These are phyloP conservation scores for Papilio polytes DNA, from an alignment of 1,140 invertebrate species.

Conservation along the genomic window DNA sequence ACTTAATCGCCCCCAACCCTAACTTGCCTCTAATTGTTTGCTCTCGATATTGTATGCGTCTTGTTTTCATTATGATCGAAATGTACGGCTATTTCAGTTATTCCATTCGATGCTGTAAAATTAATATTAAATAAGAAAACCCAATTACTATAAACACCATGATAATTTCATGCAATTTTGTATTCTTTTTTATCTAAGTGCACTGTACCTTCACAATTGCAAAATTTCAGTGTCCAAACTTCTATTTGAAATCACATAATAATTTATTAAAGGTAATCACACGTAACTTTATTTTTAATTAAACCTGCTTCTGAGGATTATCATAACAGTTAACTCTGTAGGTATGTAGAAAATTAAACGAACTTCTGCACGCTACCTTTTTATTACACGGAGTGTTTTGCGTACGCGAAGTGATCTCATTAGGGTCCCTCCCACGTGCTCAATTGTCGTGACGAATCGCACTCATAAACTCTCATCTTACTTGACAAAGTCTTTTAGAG, in stretches of 20 bases:
- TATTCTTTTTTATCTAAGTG: no score
- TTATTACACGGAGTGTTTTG: slow-evolving; percentile 61
- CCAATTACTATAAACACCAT: not conserved
- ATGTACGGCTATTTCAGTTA: not conserved
- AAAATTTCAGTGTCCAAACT: not conserved
- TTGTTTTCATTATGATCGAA: slow-evolving; percentile 40
- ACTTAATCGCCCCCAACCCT: slow-evolving; percentile 76
- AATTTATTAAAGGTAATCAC: not conserved
- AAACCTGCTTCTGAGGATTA: not conserved
- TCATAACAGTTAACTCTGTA: slow-evolving; percentile 22
- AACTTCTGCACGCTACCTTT: slow-evolving; percentile 57
- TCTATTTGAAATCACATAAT: not conserved
- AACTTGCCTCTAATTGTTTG: slow-evolving; percentile 82
- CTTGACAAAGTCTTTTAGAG: slow-evolving; percentile 56
- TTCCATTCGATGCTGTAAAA: not conserved
- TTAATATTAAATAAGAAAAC: not conserved
- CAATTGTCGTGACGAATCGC: slow-evolving; percentile 79
- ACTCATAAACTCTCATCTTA: slow-evolving; percentile 75
- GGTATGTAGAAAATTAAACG: slow-evolving; percentile 58
- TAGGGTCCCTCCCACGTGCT: slow-evolving; percentile 66
- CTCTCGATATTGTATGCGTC: slow-evolving; percentile 78
- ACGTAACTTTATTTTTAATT: not conserved
- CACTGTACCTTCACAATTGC: not conserved
- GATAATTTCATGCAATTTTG: not conserved
- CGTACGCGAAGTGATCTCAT: slow-evolving; percentile 55